Evolutionary conservation across 2,113 vertebrate species (phyloP).

Genomic region (Rutilus rutilus): DNA sequence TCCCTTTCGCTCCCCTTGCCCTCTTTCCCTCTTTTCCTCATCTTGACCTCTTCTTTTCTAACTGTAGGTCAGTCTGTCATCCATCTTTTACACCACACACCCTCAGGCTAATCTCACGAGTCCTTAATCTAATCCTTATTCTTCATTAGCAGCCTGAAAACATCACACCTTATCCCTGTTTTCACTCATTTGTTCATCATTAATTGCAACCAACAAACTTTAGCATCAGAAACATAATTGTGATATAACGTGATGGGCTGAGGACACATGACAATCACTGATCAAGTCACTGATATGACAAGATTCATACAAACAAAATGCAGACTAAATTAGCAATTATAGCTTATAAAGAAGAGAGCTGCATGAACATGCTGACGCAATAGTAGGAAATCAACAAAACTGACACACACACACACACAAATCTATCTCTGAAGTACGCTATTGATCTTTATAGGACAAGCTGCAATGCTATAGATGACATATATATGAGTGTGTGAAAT

Average conservation of each 20-base stretch:
- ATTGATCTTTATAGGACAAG: not conserved
- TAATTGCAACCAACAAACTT: not conserved
- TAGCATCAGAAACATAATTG: not conserved
- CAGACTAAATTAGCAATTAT: not conserved
- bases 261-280: not conserved
- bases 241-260: not conserved
- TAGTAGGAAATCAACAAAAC: not conserved
- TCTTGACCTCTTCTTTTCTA: conserved; percentile 6
- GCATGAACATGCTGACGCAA: not conserved
- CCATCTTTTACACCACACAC: conserved; percentile 73
- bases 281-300: not conserved
- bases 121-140: conserved; percentile 76
- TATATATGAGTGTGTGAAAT: not conserved
- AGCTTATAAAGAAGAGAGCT: not conserved
- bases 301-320: not conserved
- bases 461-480: not conserved
- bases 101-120: conserved; percentile 79
- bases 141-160: conserved; percentile 20
- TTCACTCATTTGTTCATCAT: conserved; percentile 9
- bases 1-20: not conserved
- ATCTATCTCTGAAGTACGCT: not conserved
- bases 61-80: conserved; percentile 59
- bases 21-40: not conserved
- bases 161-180: not conserved
- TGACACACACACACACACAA: not conserved